A percentile compares a stretch with the other conserved stretches of the same genome.
These are phyloP conservation scores for Neria commutata DNA, from an alignment of 2,888 invertebrate species.

Conservation along the genomic window DNA sequence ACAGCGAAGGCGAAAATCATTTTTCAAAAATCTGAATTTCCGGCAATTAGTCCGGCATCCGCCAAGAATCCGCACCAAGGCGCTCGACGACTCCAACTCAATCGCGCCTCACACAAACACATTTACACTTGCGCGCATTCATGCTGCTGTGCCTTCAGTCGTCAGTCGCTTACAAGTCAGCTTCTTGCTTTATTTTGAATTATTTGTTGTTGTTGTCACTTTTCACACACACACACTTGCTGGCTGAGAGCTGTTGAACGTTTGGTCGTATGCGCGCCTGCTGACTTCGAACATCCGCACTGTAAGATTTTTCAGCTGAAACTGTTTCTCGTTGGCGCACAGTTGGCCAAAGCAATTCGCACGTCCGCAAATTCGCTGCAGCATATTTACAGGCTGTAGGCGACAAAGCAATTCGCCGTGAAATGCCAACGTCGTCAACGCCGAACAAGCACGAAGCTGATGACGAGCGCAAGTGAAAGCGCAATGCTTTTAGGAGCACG, in stretches of 20 bases:
- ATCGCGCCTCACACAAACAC: too few species aligned
- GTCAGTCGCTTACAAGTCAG: neutral
- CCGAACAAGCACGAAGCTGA: neutral
- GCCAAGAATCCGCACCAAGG: too few species aligned
- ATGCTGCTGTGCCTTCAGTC: neutral
- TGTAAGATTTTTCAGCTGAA: constrained; percentile 50
- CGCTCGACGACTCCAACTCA: too few species aligned
- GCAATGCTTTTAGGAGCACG: too few species aligned
- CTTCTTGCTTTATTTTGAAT: neutral
- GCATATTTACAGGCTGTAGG: neutral
- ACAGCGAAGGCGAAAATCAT: too few species aligned
- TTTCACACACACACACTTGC: neutral
- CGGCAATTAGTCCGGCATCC: too few species aligned
- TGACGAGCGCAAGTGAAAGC: too few species aligned
- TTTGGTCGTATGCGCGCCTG: neutral
- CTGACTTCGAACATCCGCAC: constrained; percentile 40
- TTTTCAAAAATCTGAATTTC: too few species aligned
- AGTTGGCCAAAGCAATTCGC: neutral
- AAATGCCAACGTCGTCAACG: too few species aligned
- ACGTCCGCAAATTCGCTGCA: neutral
- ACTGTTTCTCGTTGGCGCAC: constrained; percentile 42
- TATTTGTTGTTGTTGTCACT: neutral
- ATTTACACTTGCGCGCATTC: too few species aligned
- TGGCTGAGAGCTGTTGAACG: too few species aligned
- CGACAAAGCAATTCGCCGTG: too few species aligned